Conservation (phyloP, 1,140 invertebrate species). For the Piezodorus guildinii region DNA sequence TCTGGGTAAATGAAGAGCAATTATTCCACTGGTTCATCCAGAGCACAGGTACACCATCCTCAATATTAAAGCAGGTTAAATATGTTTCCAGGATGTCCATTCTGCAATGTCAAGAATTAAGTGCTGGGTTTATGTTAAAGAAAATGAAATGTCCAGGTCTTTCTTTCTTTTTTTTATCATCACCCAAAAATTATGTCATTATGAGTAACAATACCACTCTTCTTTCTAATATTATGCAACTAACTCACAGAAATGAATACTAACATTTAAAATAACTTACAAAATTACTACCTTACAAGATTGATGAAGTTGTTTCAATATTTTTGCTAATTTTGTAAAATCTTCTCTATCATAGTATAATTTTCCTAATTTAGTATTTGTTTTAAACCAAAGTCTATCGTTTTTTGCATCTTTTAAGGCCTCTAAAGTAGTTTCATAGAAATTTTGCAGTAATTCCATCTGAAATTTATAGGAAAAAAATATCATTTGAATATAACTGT, state of each 20-base stretch:
- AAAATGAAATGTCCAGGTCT: neutral
- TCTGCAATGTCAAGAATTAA: neutral
- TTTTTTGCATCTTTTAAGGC: slow-evolving; percentile 98
- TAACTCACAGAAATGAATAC: slow-evolving; percentile 10
- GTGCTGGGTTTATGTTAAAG: neutral
- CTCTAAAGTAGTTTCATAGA: slow-evolving; percentile 98
- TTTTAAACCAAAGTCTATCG: slow-evolving; percentile 99
- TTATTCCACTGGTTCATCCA: too few species aligned
- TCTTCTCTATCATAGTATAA: slow-evolving; percentile 95
- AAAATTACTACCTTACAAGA: slow-evolving; percentile 72
- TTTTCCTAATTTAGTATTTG: slow-evolving; percentile 98
- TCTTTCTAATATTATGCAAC: slow-evolving; percentile 1
- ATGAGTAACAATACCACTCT: too few species aligned
- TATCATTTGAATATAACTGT: neutral
- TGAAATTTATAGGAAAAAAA: slow-evolving; percentile 35
- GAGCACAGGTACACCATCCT: too few species aligned
- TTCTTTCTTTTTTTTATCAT: too few species aligned
- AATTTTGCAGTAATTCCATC: slow-evolving; percentile 99
- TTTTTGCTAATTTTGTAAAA: slow-evolving; percentile 88
- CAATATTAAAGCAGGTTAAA: too few species aligned
- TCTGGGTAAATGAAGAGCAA: too few species aligned
- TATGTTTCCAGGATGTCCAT: too few species aligned
- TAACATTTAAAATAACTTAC: slow-evolving; percentile 1
- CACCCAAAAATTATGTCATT: too few species aligned
- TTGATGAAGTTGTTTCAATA: slow-evolving; percentile 92